Evolutionary conservation across 2,113 vertebrate species (phyloP), one percentile per base, ranked within the genome.

Genomic region (Daboia siamensis): DNA sequence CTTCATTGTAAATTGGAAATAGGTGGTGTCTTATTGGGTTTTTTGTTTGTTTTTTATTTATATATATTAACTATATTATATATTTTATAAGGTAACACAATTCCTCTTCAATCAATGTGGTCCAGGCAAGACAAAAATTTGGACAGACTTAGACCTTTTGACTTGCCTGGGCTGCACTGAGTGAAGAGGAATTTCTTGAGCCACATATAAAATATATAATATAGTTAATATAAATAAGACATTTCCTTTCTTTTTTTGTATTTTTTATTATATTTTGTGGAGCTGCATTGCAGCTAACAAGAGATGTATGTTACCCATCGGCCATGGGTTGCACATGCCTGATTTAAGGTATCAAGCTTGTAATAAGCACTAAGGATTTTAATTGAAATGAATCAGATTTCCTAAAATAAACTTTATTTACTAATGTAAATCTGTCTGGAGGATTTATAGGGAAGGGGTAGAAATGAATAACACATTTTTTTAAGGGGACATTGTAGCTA

Each of bases 301-400:
- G 24, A 12, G 2, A 12, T 15, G 13, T 33, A 33, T 69, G 2
- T 12, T 33, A 69, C 29, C 12, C 29, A n/a, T 57, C 6, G 56
- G 56, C 56, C 56, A 57, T 57, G 56, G 56, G 21, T 33, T 69
- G 29, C 11, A 64, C 61, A 64, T 64, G 29, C 29, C 64, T 33
- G 13, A 15, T 33, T 97, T 97, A 92, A 23, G 95, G 96, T 94
- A 86, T 96, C 96, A 97, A 95, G 94, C 55, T 92, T 90, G 93
- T 97, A 97, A 97, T 97, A 96, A 97, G 97, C 96, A 95, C 96
- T 93, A 89, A 90, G 92, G 92, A 91, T 96, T 97, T 96, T 97
- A 95, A 95, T 46, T 96, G 97, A 97, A 96, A 96, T 0, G 57
- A 97, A 93, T 89, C 97, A 96, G 95, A 91, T 92, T 94, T 96